These are phyloP conservation scores for Strigamia maritima DNA, from an alignment of 2,888 invertebrate genomes.

Conservation along the genomic window DNA sequence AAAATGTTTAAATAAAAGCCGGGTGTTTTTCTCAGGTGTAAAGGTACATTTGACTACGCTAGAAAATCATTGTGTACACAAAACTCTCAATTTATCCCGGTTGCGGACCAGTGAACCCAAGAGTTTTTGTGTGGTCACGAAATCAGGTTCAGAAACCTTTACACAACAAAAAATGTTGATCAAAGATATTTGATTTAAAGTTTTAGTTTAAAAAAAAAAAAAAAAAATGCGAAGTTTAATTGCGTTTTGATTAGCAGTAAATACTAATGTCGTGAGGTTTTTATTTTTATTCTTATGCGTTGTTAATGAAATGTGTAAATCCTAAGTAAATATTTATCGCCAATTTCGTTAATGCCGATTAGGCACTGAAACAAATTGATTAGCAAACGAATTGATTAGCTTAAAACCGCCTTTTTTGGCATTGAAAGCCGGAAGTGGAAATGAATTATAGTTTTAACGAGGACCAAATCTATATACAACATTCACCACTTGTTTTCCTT, in stretches of 20 bases:
- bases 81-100: not conserved
- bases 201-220: too few relatives aligned
- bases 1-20: slow-evolving; percentile 9
- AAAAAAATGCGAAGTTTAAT: too few relatives aligned
- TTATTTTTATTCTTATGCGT: not conserved
- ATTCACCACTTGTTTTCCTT: not conserved
- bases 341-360: not conserved
- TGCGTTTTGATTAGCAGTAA: too few relatives aligned
- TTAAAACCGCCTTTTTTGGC: not conserved
- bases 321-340: not conserved
- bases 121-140: not conserved
- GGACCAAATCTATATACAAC: not conserved
- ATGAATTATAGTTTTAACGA: slow-evolving; percentile 5
- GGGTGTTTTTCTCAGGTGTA: not conserved
- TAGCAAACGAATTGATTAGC: slow-evolving; percentile 21
- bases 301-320: not conserved
- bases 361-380: slow-evolving; percentile 4
- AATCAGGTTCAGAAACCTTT: too few relatives aligned
- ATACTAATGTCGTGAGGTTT: too few relatives aligned
- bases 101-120: not conserved
- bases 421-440: slow-evolving; percentile 8
- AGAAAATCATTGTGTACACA: not conserved
- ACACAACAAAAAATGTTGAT: too few relatives aligned
- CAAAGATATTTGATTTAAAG: not conserved
- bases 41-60: not conserved